A percentile compares a stretch with the other conserved stretches of the same genome.
Conservation (phyloP, 92 coral and sea anemone genomes). For the Zoanthus sansibaricus region DNA sequence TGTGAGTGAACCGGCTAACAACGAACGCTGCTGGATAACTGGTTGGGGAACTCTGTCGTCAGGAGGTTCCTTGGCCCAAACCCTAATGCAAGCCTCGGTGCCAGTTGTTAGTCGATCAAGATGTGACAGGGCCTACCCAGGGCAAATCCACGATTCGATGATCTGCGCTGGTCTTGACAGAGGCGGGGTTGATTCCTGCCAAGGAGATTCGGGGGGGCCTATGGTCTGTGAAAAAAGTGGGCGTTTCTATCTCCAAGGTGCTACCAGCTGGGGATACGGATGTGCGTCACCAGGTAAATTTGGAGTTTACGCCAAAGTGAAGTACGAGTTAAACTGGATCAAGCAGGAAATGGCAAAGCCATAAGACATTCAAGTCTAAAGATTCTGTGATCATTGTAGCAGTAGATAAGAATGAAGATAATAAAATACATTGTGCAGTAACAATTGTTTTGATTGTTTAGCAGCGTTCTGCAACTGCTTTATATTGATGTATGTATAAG, state of each 20-base stretch:
- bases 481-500: too few relatives aligned
- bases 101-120: constrained; percentile 42
- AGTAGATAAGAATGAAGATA: background rate
- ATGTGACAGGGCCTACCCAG: constrained; percentile 66
- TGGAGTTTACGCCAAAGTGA: constrained; percentile 78
- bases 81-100: constrained; percentile 57
- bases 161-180: constrained; percentile 30
- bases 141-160: constrained; percentile 67
- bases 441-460: too few relatives aligned
- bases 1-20: constrained; percentile 65
- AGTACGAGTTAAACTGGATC: constrained; percentile 9
- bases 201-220: constrained; percentile 45
- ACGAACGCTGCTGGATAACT: constrained; percentile 72
- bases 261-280: constrained; percentile 82
- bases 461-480: too few relatives aligned
- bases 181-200: constrained; percentile 80
- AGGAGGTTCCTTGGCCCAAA: constrained; percentile 62
- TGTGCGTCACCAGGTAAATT: constrained; percentile 75
- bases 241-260: constrained; percentile 69
- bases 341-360: constrained; percentile 26
- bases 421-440: too few relatives aligned
- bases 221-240: constrained; percentile 68
- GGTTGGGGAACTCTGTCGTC: constrained; percentile 89
- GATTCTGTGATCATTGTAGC: background rate
- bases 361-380: background rate